Conservation (phyloP, 2,888 invertebrate genomes). For the Orthosia cruda region DNA sequence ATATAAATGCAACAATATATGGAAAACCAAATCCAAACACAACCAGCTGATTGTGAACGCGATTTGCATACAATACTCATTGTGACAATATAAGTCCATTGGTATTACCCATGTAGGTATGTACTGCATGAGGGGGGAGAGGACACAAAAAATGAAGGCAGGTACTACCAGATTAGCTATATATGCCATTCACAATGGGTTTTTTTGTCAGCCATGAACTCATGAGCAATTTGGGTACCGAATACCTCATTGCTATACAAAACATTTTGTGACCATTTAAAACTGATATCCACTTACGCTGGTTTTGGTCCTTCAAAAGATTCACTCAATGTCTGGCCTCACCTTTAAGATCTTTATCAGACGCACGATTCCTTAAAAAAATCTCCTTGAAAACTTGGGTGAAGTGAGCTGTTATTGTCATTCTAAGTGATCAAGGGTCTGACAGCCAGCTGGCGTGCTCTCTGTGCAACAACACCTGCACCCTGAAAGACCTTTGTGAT, state of each 20-base stretch:
- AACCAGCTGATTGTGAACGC: neutral
- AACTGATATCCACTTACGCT: too few species aligned
- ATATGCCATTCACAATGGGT: slow-evolving; percentile 8
- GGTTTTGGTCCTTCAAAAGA: neutral
- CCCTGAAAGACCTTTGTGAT: too few species aligned
- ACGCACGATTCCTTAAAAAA: too few species aligned
- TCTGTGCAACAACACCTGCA: too few species aligned
- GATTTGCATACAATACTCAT: slow-evolving; percentile 56
- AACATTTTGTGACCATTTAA: neutral
- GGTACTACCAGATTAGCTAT: neutral
- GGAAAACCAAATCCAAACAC: slow-evolving; percentile 18
- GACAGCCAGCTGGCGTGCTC: too few species aligned
- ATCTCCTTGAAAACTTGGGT: too few species aligned
- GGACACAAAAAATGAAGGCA: slow-evolving; percentile 9
- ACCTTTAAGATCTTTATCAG: too few species aligned
- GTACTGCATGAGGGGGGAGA: slow-evolving; percentile 24
- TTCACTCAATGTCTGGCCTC: neutral
- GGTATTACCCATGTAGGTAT: slow-evolving; percentile 26
- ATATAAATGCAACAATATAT: neutral
- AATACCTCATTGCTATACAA: slow-evolving; percentile 12
- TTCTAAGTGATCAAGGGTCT: too few species aligned
- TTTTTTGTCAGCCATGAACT: slow-evolving; percentile 16
- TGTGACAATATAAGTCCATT: slow-evolving; percentile 43
- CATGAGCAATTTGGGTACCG: slow-evolving; percentile 9
- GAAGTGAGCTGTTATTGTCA: too few species aligned